These are phyloP conservation scores for Trinectes maculatus DNA, from an alignment of 2,113 vertebrate species.

Conservation along the genomic window DNA sequence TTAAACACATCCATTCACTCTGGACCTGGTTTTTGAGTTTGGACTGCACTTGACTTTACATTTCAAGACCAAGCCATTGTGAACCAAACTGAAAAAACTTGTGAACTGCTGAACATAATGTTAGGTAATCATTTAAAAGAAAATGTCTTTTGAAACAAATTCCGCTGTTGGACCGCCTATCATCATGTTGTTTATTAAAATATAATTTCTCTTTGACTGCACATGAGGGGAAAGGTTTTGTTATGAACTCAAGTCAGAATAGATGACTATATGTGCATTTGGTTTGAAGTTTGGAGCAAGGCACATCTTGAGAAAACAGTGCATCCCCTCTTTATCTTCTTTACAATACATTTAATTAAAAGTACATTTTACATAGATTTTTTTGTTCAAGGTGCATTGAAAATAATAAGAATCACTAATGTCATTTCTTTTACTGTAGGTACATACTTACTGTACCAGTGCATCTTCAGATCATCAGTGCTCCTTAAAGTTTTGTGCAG, in stretches of 20 bases:
- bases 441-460: slow-evolving; percentile 20
- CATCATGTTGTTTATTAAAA: slow-evolving; percentile 29
- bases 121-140: slow-evolving; percentile 11
- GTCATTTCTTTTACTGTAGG: slow-evolving; percentile 13
- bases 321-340: slow-evolving; percentile 50
- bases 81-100: neutral
- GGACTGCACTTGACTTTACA: slow-evolving; percentile 66
- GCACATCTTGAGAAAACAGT: slow-evolving; percentile 71
- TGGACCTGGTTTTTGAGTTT: slow-evolving; percentile 67
- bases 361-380: slow-evolving; percentile 50
- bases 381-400: slow-evolving; percentile 57
- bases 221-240: slow-evolving; percentile 29
- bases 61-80: slow-evolving; percentile 21
- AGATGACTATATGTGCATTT: slow-evolving; percentile 54
- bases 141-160: slow-evolving; percentile 39
- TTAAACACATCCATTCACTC: slow-evolving; percentile 34
- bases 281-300: slow-evolving; percentile 68
- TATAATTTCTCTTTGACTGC: slow-evolving; percentile 62
- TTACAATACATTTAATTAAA: slow-evolving; percentile 46
- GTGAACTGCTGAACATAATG: neutral
- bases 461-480: slow-evolving; percentile 15
- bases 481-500: slow-evolving; percentile 58
- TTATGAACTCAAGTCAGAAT: slow-evolving; percentile 41
- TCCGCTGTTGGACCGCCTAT: neutral
- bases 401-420: slow-evolving; percentile 19